Evolutionary conservation across 2,113 vertebrate species (phyloP), one percentile per base, ranked within the genome.

Genomic region (Cyphomyrus discorhynchus): DNA sequence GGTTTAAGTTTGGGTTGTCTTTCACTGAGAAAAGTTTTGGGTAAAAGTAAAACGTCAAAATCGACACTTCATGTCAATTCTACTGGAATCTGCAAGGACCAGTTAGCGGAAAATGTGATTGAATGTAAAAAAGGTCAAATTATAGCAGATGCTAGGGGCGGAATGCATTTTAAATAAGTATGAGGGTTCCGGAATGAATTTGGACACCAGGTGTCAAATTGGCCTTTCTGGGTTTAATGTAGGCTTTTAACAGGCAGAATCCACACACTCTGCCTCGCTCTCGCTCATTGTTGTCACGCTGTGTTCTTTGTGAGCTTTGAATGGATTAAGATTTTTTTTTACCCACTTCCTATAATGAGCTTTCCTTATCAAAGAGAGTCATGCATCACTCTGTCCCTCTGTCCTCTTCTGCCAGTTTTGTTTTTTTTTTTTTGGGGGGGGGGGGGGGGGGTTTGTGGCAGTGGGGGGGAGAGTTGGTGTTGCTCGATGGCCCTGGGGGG

Each of bases 341-440:
- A 39, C 70, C 45, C n/a, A 24, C 83, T 70, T 47, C 47, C 50
- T 46, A 10, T 89, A 74, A 80, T 86, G 27, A 89, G 88, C 62
- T 91, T 87, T 88, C 5, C 85, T 53, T 89, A 87, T 80, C 84
- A 49, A 80, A 31, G n/a, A 24, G 10, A 31, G 52, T 42, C 90
- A 89, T 52, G 45, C 80, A 13, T 47, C 45, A 21, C 31, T 42
- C 17, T 53, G 62, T 42, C 11, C 3, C 31, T 42, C 17, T 53
- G 62, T 42, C 11, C 3, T 2, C 15, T 52, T 42, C 42, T 80
- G 27, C 19, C 11, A 17, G 84, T 5, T 27, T 49, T 86, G 50
- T 24, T 88, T 50, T 50, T 24, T 85, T 45, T 27, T 50, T 27
- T 66, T 62, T 62, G 47, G 35, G 88, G 58, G 82, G 62, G 56